Evolutionary conservation across 2,113 vertebrate species (phyloP).

Genomic region (Melanerpes formicivorus): DNA sequence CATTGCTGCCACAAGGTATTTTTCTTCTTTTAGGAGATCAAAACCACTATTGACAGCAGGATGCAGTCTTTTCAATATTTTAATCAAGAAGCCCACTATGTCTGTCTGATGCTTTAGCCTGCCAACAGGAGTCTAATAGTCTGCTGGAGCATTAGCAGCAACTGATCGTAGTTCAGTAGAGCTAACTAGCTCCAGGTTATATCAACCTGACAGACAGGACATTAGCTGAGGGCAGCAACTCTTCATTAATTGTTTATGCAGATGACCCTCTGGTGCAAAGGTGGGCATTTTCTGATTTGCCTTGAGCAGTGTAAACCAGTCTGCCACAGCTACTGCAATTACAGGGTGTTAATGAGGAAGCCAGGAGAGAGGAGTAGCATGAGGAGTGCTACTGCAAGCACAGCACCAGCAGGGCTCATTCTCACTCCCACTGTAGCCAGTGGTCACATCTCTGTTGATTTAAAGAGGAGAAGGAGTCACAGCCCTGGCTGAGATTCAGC

Average conservation of each 20-base stretch:
- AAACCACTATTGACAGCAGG: slow-evolving; percentile 64
- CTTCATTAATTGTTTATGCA: slow-evolving; percentile 47
- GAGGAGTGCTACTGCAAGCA: neutral
- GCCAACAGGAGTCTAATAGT: slow-evolving; percentile 43
- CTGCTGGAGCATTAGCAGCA: slow-evolving; percentile 27
- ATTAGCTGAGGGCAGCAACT: slow-evolving; percentile 15
- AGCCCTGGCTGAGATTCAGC: neutral
- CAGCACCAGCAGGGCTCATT: neutral
- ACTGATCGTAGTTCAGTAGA: slow-evolving; percentile 14
- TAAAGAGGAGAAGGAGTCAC: neutral
- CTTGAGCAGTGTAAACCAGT: slow-evolving; percentile 27
- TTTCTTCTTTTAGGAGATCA: slow-evolving; percentile 61
- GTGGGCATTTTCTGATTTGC: slow-evolving; percentile 25
- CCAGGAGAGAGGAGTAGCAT: neutral
- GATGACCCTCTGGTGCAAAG: slow-evolving; percentile 33
- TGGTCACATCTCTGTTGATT: neutral
- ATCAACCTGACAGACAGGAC: slow-evolving; percentile 23
- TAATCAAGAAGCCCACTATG: slow-evolving; percentile 56
- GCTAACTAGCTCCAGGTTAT: slow-evolving; percentile 33
- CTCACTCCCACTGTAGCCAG: neutral
- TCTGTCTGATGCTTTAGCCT: slow-evolving; percentile 34
- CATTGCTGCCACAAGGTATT: slow-evolving; percentile 64
- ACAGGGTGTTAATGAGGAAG: slow-evolving; percentile 29
- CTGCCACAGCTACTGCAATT: slow-evolving; percentile 1
- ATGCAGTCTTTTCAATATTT: slow-evolving; percentile 57